Conservation (phyloP, 2,888 invertebrate species). For the Gisinianus flammeolus region DNA sequence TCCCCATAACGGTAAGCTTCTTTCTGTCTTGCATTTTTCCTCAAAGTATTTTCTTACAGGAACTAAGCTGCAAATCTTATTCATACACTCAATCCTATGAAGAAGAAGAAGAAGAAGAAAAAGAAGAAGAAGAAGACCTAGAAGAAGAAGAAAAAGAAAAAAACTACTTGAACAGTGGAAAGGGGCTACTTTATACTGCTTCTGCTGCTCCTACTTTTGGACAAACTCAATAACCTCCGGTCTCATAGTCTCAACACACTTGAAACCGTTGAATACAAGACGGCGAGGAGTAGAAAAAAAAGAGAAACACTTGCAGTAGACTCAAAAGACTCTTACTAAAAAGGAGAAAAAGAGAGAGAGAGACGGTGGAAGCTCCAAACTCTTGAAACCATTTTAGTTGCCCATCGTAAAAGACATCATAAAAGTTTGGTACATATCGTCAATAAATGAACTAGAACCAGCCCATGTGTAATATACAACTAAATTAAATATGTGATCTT, state of each 20-base stretch:
- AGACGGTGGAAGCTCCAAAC: neutral
- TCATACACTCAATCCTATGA: neutral
- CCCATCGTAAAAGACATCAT: conserved; percentile 6
- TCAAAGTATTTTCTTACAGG: neutral
- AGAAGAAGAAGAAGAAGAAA: neutral
- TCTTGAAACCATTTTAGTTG: neutral
- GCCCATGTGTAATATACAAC: neutral
- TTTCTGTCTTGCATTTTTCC: neutral
- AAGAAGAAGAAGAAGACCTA: neutral
- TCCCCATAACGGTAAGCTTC: conserved; percentile 12
- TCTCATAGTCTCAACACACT: neutral
- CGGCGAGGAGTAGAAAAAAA: neutral
- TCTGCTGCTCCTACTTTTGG: too few species aligned
- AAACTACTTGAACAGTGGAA: neutral
- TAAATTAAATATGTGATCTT: conserved; percentile 21
- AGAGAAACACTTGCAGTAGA: neutral
- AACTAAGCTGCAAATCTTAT: conserved; percentile 27
- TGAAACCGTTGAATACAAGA: neutral
- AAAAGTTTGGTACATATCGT: neutral
- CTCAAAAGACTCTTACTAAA: neutral
- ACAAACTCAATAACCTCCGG: neutral
- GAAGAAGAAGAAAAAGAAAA: neutral
- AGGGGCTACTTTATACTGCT: neutral
- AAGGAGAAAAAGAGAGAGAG: neutral
- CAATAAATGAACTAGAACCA: neutral